These are phyloP conservation scores for Aspiorhynchus laticeps DNA, from an alignment of 2,113 vertebrate genomes.

Conservation along the genomic window DNA sequence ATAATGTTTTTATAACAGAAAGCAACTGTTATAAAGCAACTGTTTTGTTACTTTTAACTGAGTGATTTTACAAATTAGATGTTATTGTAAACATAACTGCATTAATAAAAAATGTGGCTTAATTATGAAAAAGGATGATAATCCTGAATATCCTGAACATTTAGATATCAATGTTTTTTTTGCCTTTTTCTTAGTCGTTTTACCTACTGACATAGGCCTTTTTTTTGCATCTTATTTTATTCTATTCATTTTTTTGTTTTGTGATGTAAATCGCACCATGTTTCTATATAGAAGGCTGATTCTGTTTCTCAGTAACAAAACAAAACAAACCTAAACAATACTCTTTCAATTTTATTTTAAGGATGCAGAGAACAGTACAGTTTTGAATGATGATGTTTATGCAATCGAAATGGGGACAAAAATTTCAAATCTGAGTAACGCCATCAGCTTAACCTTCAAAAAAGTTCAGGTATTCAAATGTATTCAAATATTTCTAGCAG, in stretches of 20 bases:
- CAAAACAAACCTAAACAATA: background rate
- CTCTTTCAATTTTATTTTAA: constrained; percentile 38
- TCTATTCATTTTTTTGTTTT: too few species aligned
- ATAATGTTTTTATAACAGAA: background rate
- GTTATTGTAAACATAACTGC: background rate
- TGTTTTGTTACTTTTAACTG: background rate
- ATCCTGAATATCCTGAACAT: background rate
- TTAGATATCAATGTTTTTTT: background rate
- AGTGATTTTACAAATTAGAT: background rate
- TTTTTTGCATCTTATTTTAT: background rate
- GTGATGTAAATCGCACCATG: background rate
- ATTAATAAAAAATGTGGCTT: background rate
- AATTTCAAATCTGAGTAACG: constrained; percentile 63
- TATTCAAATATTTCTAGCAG: background rate
- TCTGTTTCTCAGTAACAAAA: background rate
- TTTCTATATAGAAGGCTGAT: background rate
- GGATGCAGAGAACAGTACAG: constrained; percentile 60
- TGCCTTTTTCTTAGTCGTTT: background rate
- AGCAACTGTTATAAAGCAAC: too few species aligned
- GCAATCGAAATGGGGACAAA: constrained; percentile 67
- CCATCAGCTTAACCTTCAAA: constrained; percentile 58
- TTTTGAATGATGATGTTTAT: constrained; percentile 62
- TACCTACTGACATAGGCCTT: background rate
- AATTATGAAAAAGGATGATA: background rate
- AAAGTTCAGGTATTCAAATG: constrained; percentile 54